phyloP scores from a whole-genome alignment of 2,797 vertebrate species.

The Molossus alvarezi region DNA sequence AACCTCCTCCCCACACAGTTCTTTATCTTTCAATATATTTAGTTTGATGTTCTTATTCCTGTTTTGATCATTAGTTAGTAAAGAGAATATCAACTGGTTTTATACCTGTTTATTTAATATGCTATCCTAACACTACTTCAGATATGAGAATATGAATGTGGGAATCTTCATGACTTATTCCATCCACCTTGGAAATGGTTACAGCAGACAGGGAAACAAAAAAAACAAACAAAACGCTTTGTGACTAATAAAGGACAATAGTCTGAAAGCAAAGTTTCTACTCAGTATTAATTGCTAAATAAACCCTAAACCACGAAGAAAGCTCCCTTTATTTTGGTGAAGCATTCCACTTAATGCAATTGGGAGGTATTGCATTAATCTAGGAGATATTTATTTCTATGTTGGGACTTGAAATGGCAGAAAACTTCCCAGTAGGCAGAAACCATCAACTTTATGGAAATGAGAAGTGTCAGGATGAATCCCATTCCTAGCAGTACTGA shows the following conservation, averaged over 20 bases:
- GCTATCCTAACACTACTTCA: not conserved
- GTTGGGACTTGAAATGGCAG: no score
- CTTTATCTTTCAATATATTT: not conserved
- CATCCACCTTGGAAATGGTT: not conserved
- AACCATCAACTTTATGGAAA: no score
- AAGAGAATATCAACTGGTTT: rapidly evolving
- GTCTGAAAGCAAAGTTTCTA: not conserved
- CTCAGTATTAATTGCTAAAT: constrained; percentile 28
- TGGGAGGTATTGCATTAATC: no score
- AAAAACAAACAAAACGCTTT: not conserved
- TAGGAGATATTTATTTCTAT: no score
- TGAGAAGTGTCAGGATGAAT: no score
- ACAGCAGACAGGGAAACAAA: not conserved
- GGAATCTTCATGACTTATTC: not conserved
- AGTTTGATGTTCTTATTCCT: constrained; percentile 17
- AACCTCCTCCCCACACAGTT: not conserved
- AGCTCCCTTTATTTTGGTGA: not conserved
- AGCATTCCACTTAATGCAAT: no score
- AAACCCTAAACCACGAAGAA: constrained; percentile 32
- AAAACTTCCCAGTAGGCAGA: no score
- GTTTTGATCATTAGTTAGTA: not conserved
- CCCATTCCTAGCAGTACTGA: no score
- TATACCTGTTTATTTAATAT: not conserved
- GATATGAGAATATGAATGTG: not conserved
- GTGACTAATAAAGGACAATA: constrained; percentile 4